These are phyloP conservation scores for Rallus crepitans DNA, from an alignment of 2,797 vertebrate species.

Conservation along the genomic window DNA sequence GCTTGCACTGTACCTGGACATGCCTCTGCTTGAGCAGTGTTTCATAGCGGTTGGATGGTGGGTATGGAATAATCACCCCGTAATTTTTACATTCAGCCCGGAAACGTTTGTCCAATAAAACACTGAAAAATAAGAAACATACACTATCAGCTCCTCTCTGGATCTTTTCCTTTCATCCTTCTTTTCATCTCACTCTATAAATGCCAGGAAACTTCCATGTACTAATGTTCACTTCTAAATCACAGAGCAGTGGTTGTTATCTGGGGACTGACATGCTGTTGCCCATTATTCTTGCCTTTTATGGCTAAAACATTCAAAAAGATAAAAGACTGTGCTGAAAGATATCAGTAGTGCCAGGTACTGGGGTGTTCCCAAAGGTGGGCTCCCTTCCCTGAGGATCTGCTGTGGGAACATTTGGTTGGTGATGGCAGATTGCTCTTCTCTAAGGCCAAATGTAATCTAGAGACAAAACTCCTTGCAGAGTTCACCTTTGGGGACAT, in stretches of 20 bases:
- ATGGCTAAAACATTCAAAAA: not conserved
- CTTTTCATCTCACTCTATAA: not conserved
- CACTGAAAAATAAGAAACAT: conserved; percentile 71
- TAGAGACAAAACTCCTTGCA: not conserved
- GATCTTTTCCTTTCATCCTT: not conserved
- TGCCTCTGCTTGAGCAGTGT: conserved; percentile 91
- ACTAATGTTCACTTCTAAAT: not conserved
- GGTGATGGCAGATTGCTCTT: not conserved
- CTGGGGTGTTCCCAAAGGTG: too few relatives aligned
- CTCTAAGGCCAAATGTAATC: not conserved
- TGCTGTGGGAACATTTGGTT: not conserved
- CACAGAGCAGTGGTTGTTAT: not conserved
- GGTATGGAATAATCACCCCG: conserved; percentile 91
- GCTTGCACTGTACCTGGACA: conserved; percentile 83
- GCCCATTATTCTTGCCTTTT: not conserved
- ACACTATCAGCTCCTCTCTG: not conserved
- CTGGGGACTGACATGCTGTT: not conserved
- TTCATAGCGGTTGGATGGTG: conserved; percentile 91
- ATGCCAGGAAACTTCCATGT: not conserved
- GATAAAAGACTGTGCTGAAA: not conserved
- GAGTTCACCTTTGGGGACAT: not conserved
- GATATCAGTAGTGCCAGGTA: not conserved
- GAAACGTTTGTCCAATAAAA: conserved; percentile 91
- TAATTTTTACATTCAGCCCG: conserved; percentile 93
- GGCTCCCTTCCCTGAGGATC: not conserved